phyloP scores from a whole-genome alignment of 2,113 vertebrate species.

The Nannobrachium achirus region DNA sequence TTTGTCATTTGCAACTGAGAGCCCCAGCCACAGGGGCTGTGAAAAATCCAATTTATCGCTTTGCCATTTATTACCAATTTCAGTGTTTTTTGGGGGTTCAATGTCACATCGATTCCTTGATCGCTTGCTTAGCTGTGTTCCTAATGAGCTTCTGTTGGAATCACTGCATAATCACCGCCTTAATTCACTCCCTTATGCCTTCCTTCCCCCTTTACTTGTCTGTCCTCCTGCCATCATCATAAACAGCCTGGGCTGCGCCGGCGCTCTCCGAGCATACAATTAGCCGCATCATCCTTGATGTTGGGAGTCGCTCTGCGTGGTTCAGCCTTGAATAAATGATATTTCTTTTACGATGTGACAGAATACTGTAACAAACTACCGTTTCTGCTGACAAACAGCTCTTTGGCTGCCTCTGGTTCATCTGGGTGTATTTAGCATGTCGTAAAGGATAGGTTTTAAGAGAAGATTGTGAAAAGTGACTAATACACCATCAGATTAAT shows the following conservation, averaged over 20 bases:
- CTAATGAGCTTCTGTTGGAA: slow-evolving; percentile 79
- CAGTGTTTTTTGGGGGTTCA: slow-evolving; percentile 75
- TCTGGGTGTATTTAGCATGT: neutral
- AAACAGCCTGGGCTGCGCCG: slow-evolving; percentile 48
- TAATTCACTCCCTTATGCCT: slow-evolving; percentile 73
- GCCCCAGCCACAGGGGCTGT: slow-evolving; percentile 68
- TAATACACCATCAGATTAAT: neutral
- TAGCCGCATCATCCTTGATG: slow-evolving; percentile 59
- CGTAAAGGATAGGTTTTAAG: neutral
- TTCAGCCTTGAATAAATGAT: slow-evolving; percentile 48
- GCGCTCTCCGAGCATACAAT: slow-evolving; percentile 55
- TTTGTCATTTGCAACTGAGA: slow-evolving; percentile 73
- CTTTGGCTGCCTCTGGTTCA: neutral
- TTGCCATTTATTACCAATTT: slow-evolving; percentile 81
- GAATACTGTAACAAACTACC: slow-evolving; percentile 19
- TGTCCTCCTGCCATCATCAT: slow-evolving; percentile 53
- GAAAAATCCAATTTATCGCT: slow-evolving; percentile 78
- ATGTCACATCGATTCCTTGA: slow-evolving; percentile 76
- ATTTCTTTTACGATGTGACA: slow-evolving; percentile 18
- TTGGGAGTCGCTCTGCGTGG: slow-evolving; percentile 19
- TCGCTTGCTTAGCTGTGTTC: slow-evolving; percentile 79
- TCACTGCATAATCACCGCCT: slow-evolving; percentile 77
- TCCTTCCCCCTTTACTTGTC: slow-evolving; percentile 57
- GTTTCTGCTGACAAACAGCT: slow-evolving; percentile 19
- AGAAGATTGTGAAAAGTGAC: neutral